Evolutionary conservation across 2,888 invertebrate species (phyloP), one percentile per base, ranked within the genome.

Genomic region (Euplexia lucipara): DNA sequence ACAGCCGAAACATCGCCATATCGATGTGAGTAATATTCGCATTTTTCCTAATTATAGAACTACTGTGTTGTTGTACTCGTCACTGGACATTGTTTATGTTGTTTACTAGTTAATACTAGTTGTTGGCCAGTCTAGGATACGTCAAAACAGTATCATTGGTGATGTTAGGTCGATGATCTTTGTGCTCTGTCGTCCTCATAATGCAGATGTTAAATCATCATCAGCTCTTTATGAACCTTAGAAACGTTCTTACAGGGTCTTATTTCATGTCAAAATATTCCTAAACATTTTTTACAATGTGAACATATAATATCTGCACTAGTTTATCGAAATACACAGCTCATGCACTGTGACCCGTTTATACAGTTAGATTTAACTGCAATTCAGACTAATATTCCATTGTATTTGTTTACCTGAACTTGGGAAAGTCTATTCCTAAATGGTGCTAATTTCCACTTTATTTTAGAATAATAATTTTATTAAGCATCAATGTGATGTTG

Each of bases 1-100:
- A 95, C 75, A 94, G 88, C 87, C 94, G 95, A 72, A 95, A 93
- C 86, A 91, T 95, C 82, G 90, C 93, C 82, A 84, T 95, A 87
- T 92, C 95, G 83, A 94, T 95, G 95, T 95, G 84, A 93, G 95
- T 93, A 86, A 78, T 86, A 83, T 84, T 85, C 86, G 86, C 85
- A 85, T 88, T 87, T 89, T 83, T 83, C 83, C 89, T 89, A 90
- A 89, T 83, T 89, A 87, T 87, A 91, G 90, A 83, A 84, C 75
- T 78, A 85, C 83, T 81, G 84, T 84, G 81, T 83, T 85, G 78
- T 84, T 87, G 81, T 84, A 79, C 66, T 84, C 79, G 75, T 85
- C 79, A 77, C 76, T 83, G 81, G 60, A 76, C 68, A 66, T 79
- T 90, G 84, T 89, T 88, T 88, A 75, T 86, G 81, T 84, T 82